A percentile compares a stretch with the other conserved stretches of the same genome.
Evolutionary conservation across 2,888 invertebrate genomes (phyloP).

Genomic region (Cataglyphis rosenhaueri): DNA sequence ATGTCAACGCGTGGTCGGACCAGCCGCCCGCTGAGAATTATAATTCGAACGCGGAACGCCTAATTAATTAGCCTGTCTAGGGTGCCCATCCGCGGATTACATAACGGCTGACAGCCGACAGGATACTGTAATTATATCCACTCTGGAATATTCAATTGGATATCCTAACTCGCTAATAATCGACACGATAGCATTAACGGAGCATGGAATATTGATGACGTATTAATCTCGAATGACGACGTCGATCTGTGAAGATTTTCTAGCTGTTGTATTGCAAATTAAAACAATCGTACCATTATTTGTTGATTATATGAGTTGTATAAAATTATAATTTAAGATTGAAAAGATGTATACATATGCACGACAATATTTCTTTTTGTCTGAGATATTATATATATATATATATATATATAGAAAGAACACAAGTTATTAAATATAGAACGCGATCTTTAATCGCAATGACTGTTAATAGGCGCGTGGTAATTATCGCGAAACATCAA

Average conservation of each 20-base stretch:
- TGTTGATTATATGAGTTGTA: not conserved
- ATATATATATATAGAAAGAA: not conserved
- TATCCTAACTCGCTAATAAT: constrained; percentile 78
- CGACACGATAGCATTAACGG: constrained; percentile 76
- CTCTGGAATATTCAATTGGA: constrained; percentile 77
- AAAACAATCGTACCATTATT: not conserved
- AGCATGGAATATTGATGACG: constrained; percentile 74
- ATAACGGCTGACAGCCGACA: constrained; percentile 69
- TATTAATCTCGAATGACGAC: constrained; percentile 65
- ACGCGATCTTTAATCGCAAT: not conserved
- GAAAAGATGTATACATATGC: not conserved
- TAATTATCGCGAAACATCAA: constrained; percentile 26
- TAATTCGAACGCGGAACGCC: constrained; percentile 56
- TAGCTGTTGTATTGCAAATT: constrained; percentile 27
- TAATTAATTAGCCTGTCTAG: constrained; percentile 71
- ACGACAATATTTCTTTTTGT: not conserved
- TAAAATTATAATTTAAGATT: not conserved
- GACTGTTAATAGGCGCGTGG: constrained; percentile 15
- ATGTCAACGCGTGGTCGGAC: constrained; percentile 52
- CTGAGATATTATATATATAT: not conserved
- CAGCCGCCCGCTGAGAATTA: constrained; percentile 52
- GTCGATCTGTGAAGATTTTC: constrained; percentile 49
- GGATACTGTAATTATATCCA: constrained; percentile 73
- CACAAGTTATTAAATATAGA: not conserved
- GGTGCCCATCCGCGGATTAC: constrained; percentile 67